Conservation (phyloP, 2,113 vertebrate genomes). For the Colinus virginianus region DNA sequence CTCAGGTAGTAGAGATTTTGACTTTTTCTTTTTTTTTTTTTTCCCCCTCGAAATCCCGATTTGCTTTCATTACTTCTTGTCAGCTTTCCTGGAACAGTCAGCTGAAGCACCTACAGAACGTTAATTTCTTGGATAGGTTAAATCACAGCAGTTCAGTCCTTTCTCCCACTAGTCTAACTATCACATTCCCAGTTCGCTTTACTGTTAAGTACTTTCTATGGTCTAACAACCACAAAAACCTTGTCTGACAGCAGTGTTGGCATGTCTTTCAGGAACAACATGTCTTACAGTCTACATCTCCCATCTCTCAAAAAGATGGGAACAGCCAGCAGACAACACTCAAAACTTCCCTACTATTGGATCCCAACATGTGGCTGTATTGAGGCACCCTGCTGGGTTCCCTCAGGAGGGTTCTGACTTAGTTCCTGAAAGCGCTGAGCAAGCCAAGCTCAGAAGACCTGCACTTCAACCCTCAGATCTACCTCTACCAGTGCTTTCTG, state of each 20-base stretch:
- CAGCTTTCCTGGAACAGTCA: constrained; percentile 36
- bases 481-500: background rate
- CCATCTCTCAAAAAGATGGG: background rate
- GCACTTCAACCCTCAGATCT: background rate
- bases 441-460: background rate
- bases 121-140: constrained; percentile 26
- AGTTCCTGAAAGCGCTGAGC: background rate
- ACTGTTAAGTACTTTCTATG: background rate
- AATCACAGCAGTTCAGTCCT: background rate
- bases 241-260: background rate
- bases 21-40: background rate
- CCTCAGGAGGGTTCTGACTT: background rate
- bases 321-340: background rate
- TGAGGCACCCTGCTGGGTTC: background rate
- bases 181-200: background rate
- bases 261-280: background rate
- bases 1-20: constrained; percentile 2
- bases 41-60: background rate
- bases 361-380: background rate
- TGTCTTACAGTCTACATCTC: background rate
- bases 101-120: background rate
- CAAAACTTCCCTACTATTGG: background rate
- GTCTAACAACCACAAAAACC: background rate
- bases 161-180: background rate
- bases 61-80: constrained; percentile 38